Evolutionary conservation across 2,797 vertebrate species (phyloP), one percentile per base, ranked within the genome.

Genomic region (Odontamblyopus lacepedii): DNA sequence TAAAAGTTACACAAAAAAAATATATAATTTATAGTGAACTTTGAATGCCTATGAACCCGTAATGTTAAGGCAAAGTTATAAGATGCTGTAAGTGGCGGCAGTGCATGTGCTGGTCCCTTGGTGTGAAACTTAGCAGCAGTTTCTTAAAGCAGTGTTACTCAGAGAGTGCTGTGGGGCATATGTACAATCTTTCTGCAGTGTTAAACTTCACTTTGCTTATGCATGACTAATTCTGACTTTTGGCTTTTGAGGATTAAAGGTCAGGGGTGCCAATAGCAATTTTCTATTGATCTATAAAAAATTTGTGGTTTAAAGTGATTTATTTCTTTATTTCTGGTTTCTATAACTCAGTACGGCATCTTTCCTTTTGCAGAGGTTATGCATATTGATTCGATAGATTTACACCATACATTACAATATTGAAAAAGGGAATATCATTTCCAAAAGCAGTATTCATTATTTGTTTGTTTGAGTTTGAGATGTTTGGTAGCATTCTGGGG

Each of bases 191-290:
- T 41, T 48, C 38, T 27, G n/a, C n/a, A 9, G 38, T 26, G 38
- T 44, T 64, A 26, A 38, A 26, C n/a, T 64, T 64, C 23, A 44
- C 9, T 41, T 41, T 41, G n/a, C 63, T 64, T 26, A 63, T 23
- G 23, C 35, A 41, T 26, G 38, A 64, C 63, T 44, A 26, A 15
- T 44, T 63, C 63, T 63, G 35, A 63, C 62, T 44, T 63, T 23
- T 44, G n/a, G 18, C 30, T 38, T 63, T 63, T 63, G 35, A 26
- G 12, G 63, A 23, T 23, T 38, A 64, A 38, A 41, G 62, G 23
- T 63, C 62, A 63, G n/a, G 4, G 2, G 35, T 9, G 62, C 62
- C 35, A 23, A 18, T 41, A 35, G 35, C 32, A 30, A 23, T 63
- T n/a, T 63, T 41, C 44, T 19, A 19, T 5, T 2, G 4, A 38